Evolutionary conservation across 2,797 vertebrate genomes (phyloP).

Genomic region (Threskiornis aethiopicus): DNA sequence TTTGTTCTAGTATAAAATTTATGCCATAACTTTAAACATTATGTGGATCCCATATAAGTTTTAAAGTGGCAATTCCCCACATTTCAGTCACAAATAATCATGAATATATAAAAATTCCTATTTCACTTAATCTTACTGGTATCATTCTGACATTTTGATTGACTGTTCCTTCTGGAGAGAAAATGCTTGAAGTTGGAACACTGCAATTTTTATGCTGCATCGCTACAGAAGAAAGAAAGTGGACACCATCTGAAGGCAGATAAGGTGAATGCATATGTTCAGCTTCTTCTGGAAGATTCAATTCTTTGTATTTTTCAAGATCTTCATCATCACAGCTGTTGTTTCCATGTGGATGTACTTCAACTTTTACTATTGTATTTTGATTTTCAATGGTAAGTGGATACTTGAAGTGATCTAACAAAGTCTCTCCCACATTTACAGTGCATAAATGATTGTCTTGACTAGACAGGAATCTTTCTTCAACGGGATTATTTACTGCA

Average conservation of each 20-base stretch:
- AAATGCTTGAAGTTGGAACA: background rate
- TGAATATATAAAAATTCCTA: background rate
- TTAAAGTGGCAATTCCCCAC: background rate
- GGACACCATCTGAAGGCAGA: background rate
- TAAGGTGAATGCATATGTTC: background rate
- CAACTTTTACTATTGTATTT: background rate
- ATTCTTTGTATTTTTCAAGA: constrained; percentile 6
- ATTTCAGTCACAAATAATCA: background rate
- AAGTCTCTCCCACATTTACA: background rate
- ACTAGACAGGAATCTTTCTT: background rate
- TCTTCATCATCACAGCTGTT: background rate
- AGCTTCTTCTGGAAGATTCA: constrained; percentile 12
- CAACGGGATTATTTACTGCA: background rate
- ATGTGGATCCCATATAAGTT: background rate
- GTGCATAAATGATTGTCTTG: constrained; percentile 15
- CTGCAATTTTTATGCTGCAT: background rate
- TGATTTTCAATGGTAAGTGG: background rate
- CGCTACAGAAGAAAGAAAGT: constrained; percentile 42
- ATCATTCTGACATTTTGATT: constrained; percentile 35
- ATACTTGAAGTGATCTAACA: constrained; percentile 5
- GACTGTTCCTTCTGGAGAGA: background rate
- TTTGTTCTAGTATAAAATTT: background rate
- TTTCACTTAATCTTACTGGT: constrained; percentile 55
- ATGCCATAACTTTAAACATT: background rate
- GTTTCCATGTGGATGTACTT: background rate